Base-by-base conservation (phyloP, 2,888 invertebrate species). In the Agrotis puta region DNA sequence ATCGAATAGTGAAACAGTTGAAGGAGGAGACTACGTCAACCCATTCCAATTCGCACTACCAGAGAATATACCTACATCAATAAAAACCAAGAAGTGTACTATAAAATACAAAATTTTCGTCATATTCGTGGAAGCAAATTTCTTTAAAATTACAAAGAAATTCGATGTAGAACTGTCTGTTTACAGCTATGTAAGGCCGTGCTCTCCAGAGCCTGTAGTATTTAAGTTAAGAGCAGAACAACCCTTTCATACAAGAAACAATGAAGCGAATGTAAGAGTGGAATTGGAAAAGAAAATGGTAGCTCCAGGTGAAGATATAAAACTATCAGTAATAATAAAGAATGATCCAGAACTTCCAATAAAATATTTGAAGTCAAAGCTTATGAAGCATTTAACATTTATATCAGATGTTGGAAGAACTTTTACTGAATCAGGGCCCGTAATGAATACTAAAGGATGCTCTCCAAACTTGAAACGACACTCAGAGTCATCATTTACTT, bases 1-100 rank as follows among this genome's bases (percentile, higher is more conserved):
- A 33, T n/a, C 16, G 20, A 64, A 5, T 43, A 24, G n/a, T 1
- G 64, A 45, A 45, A 58, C 20, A 27, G 43, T 27, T 20, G 59
- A 58, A 64, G 24, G 24, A 64, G 43, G 64, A 16, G 27, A n/a
- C 27, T 58, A 27, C 13, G 4, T 20, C 43, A 7, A 45, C 7
- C 0, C n/a, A 45, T 58, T 64, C 3, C 16, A 59, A 45, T 59
- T 64, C 16, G 6, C 7, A 16, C 43, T 64, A 4, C 64, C 59
- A 64, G n/a, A 59, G 11, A 24, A 45, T 59, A 20, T 64, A 59
- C 64, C 64, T 45, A 14, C 64, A 27, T 43, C 64, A 27, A 59
- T 64, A 20, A 58, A 58, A 59, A 64, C 43, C 4, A 27, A 45
- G 9, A 24, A 64, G n/a, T 64, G 64, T 14, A 59, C 43, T 16